Base-by-base conservation (phyloP, 2,113 vertebrate genomes). In the Zosterops borbonicus region DNA sequence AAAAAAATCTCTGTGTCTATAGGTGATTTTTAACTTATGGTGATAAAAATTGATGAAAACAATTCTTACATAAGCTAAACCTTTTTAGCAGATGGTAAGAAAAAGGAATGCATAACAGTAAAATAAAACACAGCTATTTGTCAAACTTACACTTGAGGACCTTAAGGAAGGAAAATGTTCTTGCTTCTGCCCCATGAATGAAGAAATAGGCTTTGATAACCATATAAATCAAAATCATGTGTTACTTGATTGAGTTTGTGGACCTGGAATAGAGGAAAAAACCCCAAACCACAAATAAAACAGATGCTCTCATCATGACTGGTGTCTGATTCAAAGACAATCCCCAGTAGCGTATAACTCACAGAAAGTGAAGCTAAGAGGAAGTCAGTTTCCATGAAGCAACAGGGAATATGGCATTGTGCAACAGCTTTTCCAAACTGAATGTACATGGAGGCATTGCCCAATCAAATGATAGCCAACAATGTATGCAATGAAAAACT, bases 291-390 rank as follows among this genome's bases (percentile, higher is more conserved):
- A 89, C 90, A 84, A 94, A 92, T 91, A 87, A 94, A 96, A 89
- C 53, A 92, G 73, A 89, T 90, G 69, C 21, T 79, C 37, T 90
- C 90, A 92, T 79, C 55, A 16, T 78, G 76, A 95, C 62, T 64
- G 18, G 15, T 90, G 95, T 89, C 88, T 95, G 64, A 64, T 94
- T 96, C 90, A 94, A 93, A 81, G 76, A 87, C 60, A 89, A 94
- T 93, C 92, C 58, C 83, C 83, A 94, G 86, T 69, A 93, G 83
- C 0, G 2, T 73, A 17, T 73, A 94, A 82, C 39, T 92, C 94
- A 74, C 90, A 87, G 92, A 97, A 97, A 97, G 93, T 92, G 90
- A 96, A 94, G 94, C 76, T 78, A 89, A 92, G 62, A 89, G 69
- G 92, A 95, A 95, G 33, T 81, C 90, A 92, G 88, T 95, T 96